A percentile compares a stretch with the other conserved stretches of the same genome.
Conservation (phyloP, 2,797 vertebrate genomes). For the Malacoraja senta region DNA sequence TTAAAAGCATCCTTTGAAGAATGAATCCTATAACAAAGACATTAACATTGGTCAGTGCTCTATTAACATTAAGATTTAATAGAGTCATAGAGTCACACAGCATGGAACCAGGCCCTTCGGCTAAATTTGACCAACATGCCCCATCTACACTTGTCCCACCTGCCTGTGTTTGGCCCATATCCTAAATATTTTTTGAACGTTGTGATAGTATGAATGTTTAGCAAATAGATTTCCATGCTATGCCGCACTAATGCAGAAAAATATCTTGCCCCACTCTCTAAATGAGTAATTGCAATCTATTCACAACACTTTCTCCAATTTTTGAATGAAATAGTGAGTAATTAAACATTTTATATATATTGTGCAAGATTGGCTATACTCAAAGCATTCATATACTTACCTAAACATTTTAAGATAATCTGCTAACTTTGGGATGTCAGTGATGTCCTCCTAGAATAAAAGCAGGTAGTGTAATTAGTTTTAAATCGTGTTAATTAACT, state of each 20-base stretch:
- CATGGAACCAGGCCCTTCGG: too few relatives aligned
- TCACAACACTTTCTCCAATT: background rate
- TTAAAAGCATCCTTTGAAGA: background rate
- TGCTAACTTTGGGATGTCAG: constrained; percentile 90
- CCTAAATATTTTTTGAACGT: background rate
- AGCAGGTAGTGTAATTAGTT: constrained; percentile 42
- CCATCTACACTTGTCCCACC: too few relatives aligned
- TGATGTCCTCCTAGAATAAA: constrained; percentile 89
- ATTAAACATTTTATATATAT: background rate
- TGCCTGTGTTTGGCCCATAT: too few relatives aligned
- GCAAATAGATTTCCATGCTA: too few relatives aligned
- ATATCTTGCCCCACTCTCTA: background rate
- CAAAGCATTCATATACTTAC: constrained; percentile 59
- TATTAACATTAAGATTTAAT: too few relatives aligned
- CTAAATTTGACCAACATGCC: too few relatives aligned
- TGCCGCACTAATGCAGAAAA: background rate
- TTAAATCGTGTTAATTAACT: background rate
- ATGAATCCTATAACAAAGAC: background rate
- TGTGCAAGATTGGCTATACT: background rate
- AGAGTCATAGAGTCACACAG: too few relatives aligned
- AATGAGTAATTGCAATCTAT: background rate
- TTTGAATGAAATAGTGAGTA: background rate
- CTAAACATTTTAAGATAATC: constrained; percentile 85
- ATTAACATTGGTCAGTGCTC: background rate
- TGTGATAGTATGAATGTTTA: background rate